Base-by-base conservation (phyloP, 2,113 vertebrate genomes). In the Carassius carassius region DNA sequence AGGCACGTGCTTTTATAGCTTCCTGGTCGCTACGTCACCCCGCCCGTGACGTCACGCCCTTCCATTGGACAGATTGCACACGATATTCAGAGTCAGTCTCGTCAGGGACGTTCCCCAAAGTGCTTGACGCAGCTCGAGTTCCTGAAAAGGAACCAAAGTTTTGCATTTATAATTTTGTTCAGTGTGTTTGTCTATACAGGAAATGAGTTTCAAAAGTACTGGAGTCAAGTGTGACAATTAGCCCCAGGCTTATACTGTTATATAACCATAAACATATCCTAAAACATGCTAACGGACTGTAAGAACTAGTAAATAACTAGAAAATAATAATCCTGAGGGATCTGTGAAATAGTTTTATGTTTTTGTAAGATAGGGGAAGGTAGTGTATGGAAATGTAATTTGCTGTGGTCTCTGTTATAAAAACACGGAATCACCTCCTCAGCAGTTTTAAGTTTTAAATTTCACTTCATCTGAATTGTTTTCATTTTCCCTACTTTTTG, bases 391-490 rank as follows among this genome's bases (percentile, higher is more conserved):
- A 37, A 58, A 62, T 35, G 76, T 44, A 0, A 62, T 78, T 62
- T 41, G 21, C 14, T 44, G 10, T 77, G 25, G 2, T 3, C 23
- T 2, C 19, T 76, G 12, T n/a, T 62, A 9, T 44, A 32, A 14
- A 77, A 11, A 44, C 9, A 10, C 41, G 10, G 29, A 75, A 56
- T 60, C 21, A 65, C 78, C 4, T 65, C 13, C 14, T 80, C 60
- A 29, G 60, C 56, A 78, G 3, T 78, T 78, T 29, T 23, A n/a
- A 41, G 6, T 16, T 37, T 25, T n/a, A 32, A 58, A 14, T 25
- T 9, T 63, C 37, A 80, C 58, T 80, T 63, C 17, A 5, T 44
- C 7, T 63, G 35, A 79, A 63, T 16, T 44, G 56, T 79, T 80
- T 79, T 79, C 13, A 1, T 17, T 62, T 58, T 21, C 17, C 25